phyloP scores from a whole-genome alignment of 1,140 invertebrate genomes.

The Polypedilum vanderplanki region DNA sequence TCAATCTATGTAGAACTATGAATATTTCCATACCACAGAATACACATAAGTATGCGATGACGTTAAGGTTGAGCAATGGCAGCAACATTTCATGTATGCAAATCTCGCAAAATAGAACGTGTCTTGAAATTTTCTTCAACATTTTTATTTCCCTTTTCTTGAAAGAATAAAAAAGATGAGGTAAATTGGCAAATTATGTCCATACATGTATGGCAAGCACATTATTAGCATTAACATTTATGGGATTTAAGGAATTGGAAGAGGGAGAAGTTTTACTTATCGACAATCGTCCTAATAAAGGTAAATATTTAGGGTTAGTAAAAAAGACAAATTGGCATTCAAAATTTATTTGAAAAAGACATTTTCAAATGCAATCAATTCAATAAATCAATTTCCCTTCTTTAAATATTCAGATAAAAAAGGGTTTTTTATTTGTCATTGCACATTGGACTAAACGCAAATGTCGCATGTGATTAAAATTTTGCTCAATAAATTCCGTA shows the following conservation, averaged over 20 bases:
- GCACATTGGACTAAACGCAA: too few species aligned
- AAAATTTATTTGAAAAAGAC: not conserved
- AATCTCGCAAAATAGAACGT: conserved; percentile 12
- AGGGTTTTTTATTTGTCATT: too few species aligned
- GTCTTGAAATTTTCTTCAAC: conserved; percentile 15
- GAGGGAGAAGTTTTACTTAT: not conserved
- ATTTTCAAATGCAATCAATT: conserved; percentile 3
- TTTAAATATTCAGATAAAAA: not conserved
- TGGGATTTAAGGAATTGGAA: not conserved
- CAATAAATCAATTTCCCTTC: not conserved
- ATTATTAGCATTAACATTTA: conserved; percentile 20
- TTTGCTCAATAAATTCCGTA: too few species aligned
- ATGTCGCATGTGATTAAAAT: too few species aligned
- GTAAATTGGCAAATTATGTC: conserved; percentile 13
- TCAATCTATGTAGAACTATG: conserved; percentile 5
- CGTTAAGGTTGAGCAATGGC: not conserved
- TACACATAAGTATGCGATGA: not conserved
- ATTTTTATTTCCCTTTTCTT: not conserved
- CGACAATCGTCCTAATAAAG: too few species aligned
- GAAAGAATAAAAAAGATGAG: conserved; percentile 9
- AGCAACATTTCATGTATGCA: not conserved
- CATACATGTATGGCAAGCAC: not conserved
- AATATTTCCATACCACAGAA: not conserved
- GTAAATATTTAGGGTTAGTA: too few species aligned
- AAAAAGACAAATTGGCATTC: not conserved